These are phyloP conservation scores for Drymonia ruficornis DNA, from an alignment of 2,888 invertebrate genomes.

Conservation along the genomic window DNA sequence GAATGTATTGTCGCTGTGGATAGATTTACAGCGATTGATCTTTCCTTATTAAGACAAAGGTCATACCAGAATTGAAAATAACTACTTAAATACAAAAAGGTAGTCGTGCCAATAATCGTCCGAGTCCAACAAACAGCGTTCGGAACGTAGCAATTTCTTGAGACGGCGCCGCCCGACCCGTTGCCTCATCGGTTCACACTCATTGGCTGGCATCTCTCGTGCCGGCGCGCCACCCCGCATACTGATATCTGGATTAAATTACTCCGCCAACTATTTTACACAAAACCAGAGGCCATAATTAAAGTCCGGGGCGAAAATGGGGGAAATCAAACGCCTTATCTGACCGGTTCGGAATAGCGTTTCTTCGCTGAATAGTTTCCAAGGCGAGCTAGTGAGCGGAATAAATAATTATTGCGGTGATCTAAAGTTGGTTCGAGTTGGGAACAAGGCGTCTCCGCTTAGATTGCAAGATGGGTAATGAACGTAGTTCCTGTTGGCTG, in stretches of 20 bases:
- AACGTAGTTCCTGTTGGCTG: slow-evolving; percentile 68
- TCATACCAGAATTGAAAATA: neutral
- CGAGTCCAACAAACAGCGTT: slow-evolving; percentile 45
- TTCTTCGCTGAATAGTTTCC: slow-evolving; percentile 81
- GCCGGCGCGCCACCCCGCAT: slow-evolving; percentile 70
- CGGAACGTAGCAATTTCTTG: slow-evolving; percentile 51
- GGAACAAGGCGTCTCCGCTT: slow-evolving; percentile 48
- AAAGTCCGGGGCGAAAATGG: slow-evolving; percentile 79
- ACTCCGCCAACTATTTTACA: slow-evolving; percentile 83
- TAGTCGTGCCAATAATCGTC: slow-evolving; percentile 29
- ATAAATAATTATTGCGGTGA: slow-evolving; percentile 83
- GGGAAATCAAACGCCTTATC: slow-evolving; percentile 84
- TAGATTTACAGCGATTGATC: too few species aligned
- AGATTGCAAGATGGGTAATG: slow-evolving; percentile 65
- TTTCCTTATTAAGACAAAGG: too few species aligned
- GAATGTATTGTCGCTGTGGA: too few species aligned
- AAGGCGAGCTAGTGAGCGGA: slow-evolving; percentile 80
- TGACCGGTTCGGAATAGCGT: slow-evolving; percentile 81
- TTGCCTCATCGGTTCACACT: slow-evolving; percentile 37
- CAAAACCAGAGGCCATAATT: slow-evolving; percentile 83
- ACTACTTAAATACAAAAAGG: neutral
- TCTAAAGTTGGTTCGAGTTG: slow-evolving; percentile 71
- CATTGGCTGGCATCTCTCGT: slow-evolving; percentile 65
- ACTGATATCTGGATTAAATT: slow-evolving; percentile 81
- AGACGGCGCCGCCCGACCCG: slow-evolving; percentile 41